Evolutionary conservation across 2,888 invertebrate genomes (phyloP).

Genomic region (Archips xylosteana): DNA sequence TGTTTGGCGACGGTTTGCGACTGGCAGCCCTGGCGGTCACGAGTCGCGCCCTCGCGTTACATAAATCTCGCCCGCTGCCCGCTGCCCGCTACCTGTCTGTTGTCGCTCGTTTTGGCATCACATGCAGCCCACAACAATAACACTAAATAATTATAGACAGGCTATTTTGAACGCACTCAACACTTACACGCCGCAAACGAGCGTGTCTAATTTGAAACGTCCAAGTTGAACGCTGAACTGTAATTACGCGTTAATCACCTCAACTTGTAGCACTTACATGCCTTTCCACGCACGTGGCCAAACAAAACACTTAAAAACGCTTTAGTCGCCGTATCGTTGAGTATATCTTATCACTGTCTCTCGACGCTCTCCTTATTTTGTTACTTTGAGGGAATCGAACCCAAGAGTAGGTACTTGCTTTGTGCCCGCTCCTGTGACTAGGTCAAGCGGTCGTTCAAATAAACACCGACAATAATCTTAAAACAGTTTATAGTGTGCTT

Average conservation of each 20-base stretch:
- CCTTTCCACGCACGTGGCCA: constrained; percentile 1
- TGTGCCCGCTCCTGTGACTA: constrained; percentile 17
- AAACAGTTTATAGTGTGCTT: constrained; percentile 33
- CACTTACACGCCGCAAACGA: constrained; percentile 51
- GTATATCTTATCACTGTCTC: constrained; percentile 1
- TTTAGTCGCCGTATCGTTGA: neutral
- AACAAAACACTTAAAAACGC: constrained; percentile 14
- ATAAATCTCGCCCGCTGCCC: constrained; percentile 63
- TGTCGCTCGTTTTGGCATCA: constrained; percentile 81
- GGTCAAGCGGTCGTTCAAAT: constrained; percentile 34
- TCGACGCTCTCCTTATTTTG: constrained; percentile 9
- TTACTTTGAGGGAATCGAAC: constrained; percentile 11
- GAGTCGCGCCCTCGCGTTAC: constrained; percentile 69
- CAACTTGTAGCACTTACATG: neutral
- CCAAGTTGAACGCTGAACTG: constrained; percentile 42
- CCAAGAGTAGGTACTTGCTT: constrained; percentile 12
- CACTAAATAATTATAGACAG: constrained; percentile 81
- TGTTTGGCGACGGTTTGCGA: neutral
- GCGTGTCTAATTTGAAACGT: constrained; percentile 64
- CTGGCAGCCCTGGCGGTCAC: constrained; percentile 33
- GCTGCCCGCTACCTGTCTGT: constrained; percentile 80
- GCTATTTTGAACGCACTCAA: constrained; percentile 72
- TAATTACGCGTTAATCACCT: constrained; percentile 38
- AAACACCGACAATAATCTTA: constrained; percentile 35
- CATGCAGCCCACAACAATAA: constrained; percentile 80